These are phyloP conservation scores for Cinara cedri DNA, from an alignment of 2,888 invertebrate genomes.

Conservation along the genomic window DNA sequence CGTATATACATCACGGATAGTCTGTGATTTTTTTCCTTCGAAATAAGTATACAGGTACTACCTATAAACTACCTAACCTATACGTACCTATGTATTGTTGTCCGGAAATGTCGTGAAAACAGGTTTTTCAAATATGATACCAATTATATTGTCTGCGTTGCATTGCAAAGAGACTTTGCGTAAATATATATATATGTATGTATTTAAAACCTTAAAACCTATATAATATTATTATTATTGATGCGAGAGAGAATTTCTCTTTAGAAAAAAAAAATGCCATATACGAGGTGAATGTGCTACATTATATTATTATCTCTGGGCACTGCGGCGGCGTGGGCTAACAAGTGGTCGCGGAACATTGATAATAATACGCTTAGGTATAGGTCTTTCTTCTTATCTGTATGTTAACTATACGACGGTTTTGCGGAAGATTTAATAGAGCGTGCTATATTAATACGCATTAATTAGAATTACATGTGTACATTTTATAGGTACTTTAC, in stretches of 20 bases:
- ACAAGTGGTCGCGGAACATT: not conserved
- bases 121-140: slow-evolving; percentile 28
- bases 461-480: slow-evolving; percentile 9
- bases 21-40: not conserved
- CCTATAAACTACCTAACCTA: too few relatives aligned
- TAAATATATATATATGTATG: not conserved
- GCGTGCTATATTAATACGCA: slow-evolving; percentile 10
- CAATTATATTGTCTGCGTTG: slow-evolving; percentile 17
- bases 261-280: slow-evolving; percentile 17
- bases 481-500: not conserved
- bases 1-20: not conserved
- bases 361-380: not conserved
- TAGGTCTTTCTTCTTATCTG: too few relatives aligned
- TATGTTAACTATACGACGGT: too few relatives aligned
- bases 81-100: slow-evolving; percentile 25
- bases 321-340: too few relatives aligned
- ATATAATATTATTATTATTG: not conserved
- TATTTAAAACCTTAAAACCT: too few relatives aligned
- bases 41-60: too few relatives aligned
- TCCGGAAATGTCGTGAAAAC: slow-evolving; percentile 39
- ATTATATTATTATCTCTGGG: too few relatives aligned
- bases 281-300: slow-evolving; percentile 25
- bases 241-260: slow-evolving; percentile 46
- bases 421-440: slow-evolving; percentile 39
- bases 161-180: not conserved